Conservation (phyloP, 2,113 vertebrate genomes). For the Poeciliopsis turrubarensis region DNA sequence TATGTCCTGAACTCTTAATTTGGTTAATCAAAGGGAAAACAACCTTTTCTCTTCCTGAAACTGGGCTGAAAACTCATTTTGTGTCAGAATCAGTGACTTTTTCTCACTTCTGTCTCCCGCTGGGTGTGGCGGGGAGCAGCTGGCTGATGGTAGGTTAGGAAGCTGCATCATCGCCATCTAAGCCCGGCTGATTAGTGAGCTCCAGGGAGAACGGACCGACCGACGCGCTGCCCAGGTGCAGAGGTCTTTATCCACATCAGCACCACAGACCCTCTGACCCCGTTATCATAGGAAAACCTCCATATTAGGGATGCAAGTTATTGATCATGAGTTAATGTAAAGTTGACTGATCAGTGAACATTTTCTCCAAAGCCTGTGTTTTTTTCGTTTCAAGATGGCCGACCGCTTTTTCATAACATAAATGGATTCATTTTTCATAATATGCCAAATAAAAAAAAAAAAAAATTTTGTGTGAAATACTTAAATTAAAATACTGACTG, state of each 20-base stretch:
- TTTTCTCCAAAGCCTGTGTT: too few relatives aligned
- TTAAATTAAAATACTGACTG: too few relatives aligned
- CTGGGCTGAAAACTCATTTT: neutral
- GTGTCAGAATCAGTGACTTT: neutral
- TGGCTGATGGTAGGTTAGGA: slow-evolving; percentile 65
- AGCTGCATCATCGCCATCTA: slow-evolving; percentile 29
- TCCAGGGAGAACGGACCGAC: slow-evolving; percentile 23
- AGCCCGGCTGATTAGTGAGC: slow-evolving; percentile 53
- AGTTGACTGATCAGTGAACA: too few relatives aligned
- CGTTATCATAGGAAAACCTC: slow-evolving; percentile 38
- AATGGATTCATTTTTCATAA: too few relatives aligned
- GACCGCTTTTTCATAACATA: too few relatives aligned
- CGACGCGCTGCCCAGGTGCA: slow-evolving; percentile 38
- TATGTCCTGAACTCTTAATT: neutral
- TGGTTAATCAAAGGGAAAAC: neutral
- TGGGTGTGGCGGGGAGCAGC: slow-evolving; percentile 39
- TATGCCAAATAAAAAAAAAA: too few relatives aligned
- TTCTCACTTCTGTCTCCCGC: neutral
- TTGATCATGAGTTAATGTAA: too few relatives aligned
- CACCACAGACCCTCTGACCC: neutral
- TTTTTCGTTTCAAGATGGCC: too few relatives aligned
- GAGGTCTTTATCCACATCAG: slow-evolving; percentile 14
- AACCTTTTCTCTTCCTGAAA: neutral
- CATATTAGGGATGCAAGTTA: slow-evolving; percentile 20
- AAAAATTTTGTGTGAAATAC: too few relatives aligned